Base-by-base conservation (phyloP, 2,797 vertebrate species). In the Babyrousa celebensis region DNA sequence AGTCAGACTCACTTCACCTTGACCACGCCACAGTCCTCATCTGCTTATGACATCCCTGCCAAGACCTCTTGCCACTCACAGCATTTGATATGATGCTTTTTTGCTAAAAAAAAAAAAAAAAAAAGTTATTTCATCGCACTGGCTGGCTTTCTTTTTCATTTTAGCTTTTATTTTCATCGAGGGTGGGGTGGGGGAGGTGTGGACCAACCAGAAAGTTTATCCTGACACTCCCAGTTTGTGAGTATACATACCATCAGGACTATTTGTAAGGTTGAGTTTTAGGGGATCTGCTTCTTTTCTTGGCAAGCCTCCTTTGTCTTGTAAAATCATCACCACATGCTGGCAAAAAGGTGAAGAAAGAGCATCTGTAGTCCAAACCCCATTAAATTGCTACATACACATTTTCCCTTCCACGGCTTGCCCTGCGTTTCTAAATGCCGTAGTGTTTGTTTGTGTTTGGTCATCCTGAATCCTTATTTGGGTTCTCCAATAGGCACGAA, bases 291-390 rank as follows among this genome's bases (percentile, higher is more conserved):
- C 27, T 11, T 89, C 85, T 96, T 82, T 95, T 94, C 87, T 40
- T 87, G 85, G 72, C 90, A 82, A 18, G 0, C 79, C 68, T 94
- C 89, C 65, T 63, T 90, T 78, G 58, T 92, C 94, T 90, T 93
- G 74, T 86, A 89, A 63, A 97, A 86, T 56, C 43, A 1, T 48
- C 78, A 71, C 94, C 91, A 82, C 90, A 75, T n/a, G 63, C 75
- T 97, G 87, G 97, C 93, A 72, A 87, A 71, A 88, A 92, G 85
- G 65, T 68, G 89, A 97, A 94, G 92, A 95, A 96, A 96, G 52
- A 75, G 80, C 70, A 67, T 56, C 92, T 96, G 93, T 95, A 88
- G 90, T 88, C 86, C 96, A 95, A 96, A 89, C 62, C 68, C 95
- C 77, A 70, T 95, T 96, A 93, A 95, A 70, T 86, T 65, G 90